A percentile compares a stretch with the other conserved stretches of the same genome.
These are phyloP conservation scores for Diachasmimorpha longicaudata DNA, from an alignment of 1,140 invertebrate genomes.

Conservation along the genomic window DNA sequence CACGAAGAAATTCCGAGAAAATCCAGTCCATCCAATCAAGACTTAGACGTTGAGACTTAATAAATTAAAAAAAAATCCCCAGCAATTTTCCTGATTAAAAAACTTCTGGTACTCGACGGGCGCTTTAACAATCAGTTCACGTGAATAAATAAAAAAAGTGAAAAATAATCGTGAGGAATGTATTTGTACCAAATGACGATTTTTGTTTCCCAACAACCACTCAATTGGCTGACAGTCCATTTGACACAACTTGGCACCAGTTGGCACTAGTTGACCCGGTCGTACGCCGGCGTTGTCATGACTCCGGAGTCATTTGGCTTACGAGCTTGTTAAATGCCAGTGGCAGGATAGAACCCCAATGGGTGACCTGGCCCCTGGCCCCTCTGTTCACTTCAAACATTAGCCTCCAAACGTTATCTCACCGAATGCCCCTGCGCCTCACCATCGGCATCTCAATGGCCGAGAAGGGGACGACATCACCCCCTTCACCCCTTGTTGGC, in stretches of 20 bases:
- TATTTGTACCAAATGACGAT: not conserved
- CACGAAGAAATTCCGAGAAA: too few species aligned
- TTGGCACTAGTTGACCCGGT: slow-evolving; percentile 56
- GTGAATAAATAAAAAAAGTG: too few species aligned
- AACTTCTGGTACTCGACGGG: too few species aligned
- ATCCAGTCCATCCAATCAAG: too few species aligned
- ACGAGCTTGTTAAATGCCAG: slow-evolving; percentile 51
- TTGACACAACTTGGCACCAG: slow-evolving; percentile 58
- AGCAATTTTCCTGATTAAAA: too few species aligned
- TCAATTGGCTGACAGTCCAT: slow-evolving; percentile 48
- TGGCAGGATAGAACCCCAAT: not conserved
- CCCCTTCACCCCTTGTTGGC: not conserved
- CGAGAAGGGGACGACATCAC: not conserved
- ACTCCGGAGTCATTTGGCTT: slow-evolving; percentile 58
- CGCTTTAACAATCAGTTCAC: too few species aligned
- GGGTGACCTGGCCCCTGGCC: slow-evolving; percentile 13
- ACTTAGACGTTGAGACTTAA: too few species aligned
- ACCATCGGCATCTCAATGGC: not conserved
- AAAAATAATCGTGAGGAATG: too few species aligned
- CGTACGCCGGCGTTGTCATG: slow-evolving; percentile 53
- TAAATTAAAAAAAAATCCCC: too few species aligned
- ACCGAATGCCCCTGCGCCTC: not conserved
- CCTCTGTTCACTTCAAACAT: not conserved
- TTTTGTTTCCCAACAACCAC: slow-evolving; percentile 56
- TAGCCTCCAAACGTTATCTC: not conserved